Conservation (phyloP, 2,888 invertebrate species). For the Drepana falcataria region DNA sequence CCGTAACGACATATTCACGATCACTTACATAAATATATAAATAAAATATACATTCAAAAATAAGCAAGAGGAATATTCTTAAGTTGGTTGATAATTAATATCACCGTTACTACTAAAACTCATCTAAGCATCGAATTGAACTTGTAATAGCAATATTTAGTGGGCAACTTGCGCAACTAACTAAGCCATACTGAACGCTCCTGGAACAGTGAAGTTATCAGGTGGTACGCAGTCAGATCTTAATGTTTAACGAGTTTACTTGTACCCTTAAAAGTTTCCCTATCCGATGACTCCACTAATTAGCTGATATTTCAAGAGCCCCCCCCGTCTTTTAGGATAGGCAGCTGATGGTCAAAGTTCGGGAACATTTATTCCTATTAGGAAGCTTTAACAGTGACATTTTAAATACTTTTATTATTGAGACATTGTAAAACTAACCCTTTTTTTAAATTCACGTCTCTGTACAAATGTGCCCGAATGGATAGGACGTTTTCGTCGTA, state of each 20-base stretch:
- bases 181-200: constrained; percentile 10
- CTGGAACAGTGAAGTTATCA: constrained; percentile 27
- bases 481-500: too few species aligned
- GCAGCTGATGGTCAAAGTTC: not conserved
- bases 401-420: not conserved
- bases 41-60: too few species aligned
- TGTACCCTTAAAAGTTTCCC: constrained; percentile 22
- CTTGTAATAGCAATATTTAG: not conserved
- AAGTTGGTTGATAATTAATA: too few species aligned
- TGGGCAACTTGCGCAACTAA: constrained; percentile 4
- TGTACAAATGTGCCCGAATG: too few species aligned
- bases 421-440: not conserved
- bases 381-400: not conserved
- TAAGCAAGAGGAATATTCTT: too few species aligned
- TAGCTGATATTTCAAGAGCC: constrained; percentile 13
- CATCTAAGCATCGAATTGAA: not conserved
- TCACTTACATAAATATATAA: too few species aligned
- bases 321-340: not conserved
- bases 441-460: too few species aligned
- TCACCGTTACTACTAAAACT: too few species aligned
- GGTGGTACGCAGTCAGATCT: constrained; percentile 26
- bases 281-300: constrained; percentile 23
- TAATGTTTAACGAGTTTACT: constrained; percentile 35
- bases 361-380: not conserved
- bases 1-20: too few species aligned